Conservation (phyloP, 2,888 invertebrate genomes). For the Suillia variegata region DNA sequence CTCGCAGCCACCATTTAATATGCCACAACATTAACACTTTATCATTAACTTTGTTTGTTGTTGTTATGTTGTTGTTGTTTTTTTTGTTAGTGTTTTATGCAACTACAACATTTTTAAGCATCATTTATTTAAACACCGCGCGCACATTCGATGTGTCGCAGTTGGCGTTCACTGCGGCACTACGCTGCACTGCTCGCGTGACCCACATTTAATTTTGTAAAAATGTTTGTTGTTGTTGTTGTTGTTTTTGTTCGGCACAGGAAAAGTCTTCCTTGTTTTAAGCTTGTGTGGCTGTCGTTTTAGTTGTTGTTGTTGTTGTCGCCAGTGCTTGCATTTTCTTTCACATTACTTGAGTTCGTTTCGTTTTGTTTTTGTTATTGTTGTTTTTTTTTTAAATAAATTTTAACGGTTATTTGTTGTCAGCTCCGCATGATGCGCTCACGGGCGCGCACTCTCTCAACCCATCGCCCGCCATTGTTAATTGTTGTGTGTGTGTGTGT, state of each 20-base stretch:
- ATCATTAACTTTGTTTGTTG: conserved; percentile 8
- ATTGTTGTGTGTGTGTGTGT: background rate
- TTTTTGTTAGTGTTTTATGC: too few relatives aligned
- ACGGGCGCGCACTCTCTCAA: background rate
- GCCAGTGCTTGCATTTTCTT: conserved; percentile 1
- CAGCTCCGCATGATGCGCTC: conserved; percentile 6
- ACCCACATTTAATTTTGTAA: conserved; percentile 12
- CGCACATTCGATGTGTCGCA: background rate
- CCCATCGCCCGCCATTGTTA: background rate
- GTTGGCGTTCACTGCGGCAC: background rate
- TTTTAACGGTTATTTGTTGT: background rate
- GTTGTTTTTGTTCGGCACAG: background rate
- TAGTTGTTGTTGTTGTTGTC: conserved; percentile 4
- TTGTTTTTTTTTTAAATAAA: too few relatives aligned
- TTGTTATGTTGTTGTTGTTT: too few relatives aligned
- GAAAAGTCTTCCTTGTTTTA: background rate
- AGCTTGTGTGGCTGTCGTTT: background rate
- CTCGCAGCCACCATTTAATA: background rate
- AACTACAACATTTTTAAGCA: too few relatives aligned
- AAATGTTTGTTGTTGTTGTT: too few relatives aligned
- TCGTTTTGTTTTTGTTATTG: background rate
- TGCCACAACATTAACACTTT: conserved; percentile 15
- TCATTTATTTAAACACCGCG: conserved; percentile 14
- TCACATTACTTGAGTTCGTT: background rate
- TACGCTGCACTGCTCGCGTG: background rate